phyloP scores from a whole-genome alignment of 2,888 invertebrate species.

The Syrphus vitripennis region DNA sequence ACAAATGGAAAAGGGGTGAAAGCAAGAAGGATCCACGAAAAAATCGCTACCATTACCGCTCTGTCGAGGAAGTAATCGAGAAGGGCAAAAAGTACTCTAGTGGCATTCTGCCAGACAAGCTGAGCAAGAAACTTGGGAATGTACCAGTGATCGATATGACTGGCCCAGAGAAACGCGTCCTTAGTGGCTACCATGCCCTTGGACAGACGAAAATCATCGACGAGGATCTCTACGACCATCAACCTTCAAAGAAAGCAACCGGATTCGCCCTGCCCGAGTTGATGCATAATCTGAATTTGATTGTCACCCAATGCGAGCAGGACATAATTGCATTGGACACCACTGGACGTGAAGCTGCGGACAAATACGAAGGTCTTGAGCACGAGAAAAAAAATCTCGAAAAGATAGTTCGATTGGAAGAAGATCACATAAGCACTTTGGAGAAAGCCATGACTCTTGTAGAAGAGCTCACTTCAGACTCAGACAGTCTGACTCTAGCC shows the following conservation, averaged over 20 bases:
- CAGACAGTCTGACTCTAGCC: slow-evolving; percentile 78
- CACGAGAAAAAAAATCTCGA: slow-evolving; percentile 89
- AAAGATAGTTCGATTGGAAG: slow-evolving; percentile 87
- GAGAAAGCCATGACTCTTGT: slow-evolving; percentile 87
- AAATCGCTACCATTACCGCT: slow-evolving; percentile 90
- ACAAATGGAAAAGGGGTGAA: slow-evolving; percentile 87
- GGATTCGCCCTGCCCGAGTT: slow-evolving; percentile 94
- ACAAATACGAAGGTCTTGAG: slow-evolving; percentile 89
- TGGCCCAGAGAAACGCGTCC: slow-evolving; percentile 94
- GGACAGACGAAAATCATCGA: slow-evolving; percentile 84
- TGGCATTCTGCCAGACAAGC: slow-evolving; percentile 32
- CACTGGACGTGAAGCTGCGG: slow-evolving; percentile 86
- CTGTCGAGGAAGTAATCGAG: slow-evolving; percentile 94
- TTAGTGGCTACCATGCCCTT: slow-evolving; percentile 96
- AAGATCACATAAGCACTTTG: slow-evolving; percentile 87
- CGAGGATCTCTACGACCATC: slow-evolving; percentile 85
- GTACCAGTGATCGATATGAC: slow-evolving; percentile 99
- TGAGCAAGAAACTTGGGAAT: slow-evolving; percentile 87
- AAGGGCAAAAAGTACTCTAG: slow-evolving; percentile 86
- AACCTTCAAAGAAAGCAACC: slow-evolving; percentile 84
- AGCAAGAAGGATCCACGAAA: slow-evolving; percentile 83
- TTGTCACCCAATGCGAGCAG: slow-evolving; percentile 97
- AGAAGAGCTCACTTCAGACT: slow-evolving; percentile 81
- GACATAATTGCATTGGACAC: slow-evolving; percentile 94
- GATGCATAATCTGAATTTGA: slow-evolving; percentile 93